A percentile compares a stretch with the other conserved stretches of the same genome.
Conservation (phyloP, 2,797 vertebrate genomes). For the Sebastes kiyomatsui region DNA sequence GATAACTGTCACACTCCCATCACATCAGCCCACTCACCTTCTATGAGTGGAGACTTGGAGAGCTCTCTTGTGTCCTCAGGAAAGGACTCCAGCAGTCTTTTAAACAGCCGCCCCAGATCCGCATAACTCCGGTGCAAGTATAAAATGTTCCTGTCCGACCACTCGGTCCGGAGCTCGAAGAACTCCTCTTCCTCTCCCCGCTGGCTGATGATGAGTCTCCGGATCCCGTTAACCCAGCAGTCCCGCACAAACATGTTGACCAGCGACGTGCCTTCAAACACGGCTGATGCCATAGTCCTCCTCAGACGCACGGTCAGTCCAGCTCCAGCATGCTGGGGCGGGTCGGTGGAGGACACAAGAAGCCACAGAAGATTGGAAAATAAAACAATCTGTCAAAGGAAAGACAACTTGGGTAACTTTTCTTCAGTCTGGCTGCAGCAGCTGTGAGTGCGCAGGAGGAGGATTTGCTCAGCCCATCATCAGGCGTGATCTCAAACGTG, state of each 20-base stretch:
- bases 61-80: constrained; percentile 91
- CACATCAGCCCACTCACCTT: constrained; percentile 82
- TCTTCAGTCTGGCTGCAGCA: constrained; percentile 19
- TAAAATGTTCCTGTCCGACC: constrained; percentile 96
- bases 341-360: neutral
- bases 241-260: constrained; percentile 98
- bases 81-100: constrained; percentile 90
- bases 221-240: constrained; percentile 97
- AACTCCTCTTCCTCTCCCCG: constrained; percentile 96
- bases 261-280: constrained; percentile 97
- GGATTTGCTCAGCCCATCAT: constrained; percentile 50
- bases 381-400: too few relatives aligned
- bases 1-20: neutral
- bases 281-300: constrained; percentile 90
- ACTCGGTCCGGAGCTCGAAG: constrained; percentile 96
- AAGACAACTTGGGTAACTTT: constrained; percentile 52
- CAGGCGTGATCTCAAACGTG: constrained; percentile 66
- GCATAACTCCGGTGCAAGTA: constrained; percentile 95
- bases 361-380: neutral
- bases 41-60: constrained; percentile 86
- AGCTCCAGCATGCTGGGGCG: constrained; percentile 72
- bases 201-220: constrained; percentile 91
- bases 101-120: constrained; percentile 90
- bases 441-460: constrained; percentile 10
- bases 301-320: constrained; percentile 53